Evolutionary conservation across 2,113 vertebrate species (phyloP).

Genomic region (pig (Sus scrofa)): DNA sequence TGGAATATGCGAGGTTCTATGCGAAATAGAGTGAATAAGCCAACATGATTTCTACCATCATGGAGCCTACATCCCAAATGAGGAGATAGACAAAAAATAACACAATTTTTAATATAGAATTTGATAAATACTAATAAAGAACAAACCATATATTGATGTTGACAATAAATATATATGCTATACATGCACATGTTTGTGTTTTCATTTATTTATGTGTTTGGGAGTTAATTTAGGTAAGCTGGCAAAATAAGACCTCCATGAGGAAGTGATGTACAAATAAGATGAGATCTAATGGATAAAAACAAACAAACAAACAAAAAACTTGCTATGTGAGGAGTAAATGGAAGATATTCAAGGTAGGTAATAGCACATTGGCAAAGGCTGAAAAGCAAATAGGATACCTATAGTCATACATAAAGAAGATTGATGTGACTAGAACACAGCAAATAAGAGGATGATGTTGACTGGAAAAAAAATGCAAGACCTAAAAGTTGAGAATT

Average conservation of each 20-base stretch:
- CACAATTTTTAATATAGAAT: background rate
- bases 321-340: background rate
- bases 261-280: background rate
- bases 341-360: background rate
- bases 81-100: background rate
- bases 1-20: rapidly evolving
- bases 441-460: background rate
- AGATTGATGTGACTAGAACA: background rate
- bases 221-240: background rate
- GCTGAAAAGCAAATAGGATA: background rate
- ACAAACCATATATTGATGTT: background rate
- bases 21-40: background rate
- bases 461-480: no score
- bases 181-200: no score
- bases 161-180: background rate
- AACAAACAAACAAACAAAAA: no score
- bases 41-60: background rate
- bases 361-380: background rate
- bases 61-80: background rate
- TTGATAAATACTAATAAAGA: background rate
- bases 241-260: background rate
- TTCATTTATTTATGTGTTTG: background rate
- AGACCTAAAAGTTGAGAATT: no score
- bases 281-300: background rate
- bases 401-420: background rate